Conservation (phyloP, 2,888 invertebrate species). For the Himalopsyche tibetana region DNA sequence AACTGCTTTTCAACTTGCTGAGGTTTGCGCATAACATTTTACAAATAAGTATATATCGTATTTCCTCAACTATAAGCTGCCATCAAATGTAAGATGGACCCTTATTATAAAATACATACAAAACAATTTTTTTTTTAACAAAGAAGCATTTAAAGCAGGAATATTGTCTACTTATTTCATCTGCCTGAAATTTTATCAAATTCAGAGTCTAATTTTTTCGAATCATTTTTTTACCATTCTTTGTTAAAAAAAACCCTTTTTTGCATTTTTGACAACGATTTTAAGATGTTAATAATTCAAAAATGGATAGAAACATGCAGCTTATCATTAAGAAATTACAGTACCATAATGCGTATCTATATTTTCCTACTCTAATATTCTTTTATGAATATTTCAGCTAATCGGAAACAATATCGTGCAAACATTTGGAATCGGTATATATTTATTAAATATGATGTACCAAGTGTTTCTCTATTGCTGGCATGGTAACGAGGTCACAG, state of each 20-base stretch:
- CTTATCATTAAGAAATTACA: neutral
- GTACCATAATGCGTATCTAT: neutral
- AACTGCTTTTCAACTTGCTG: conserved; percentile 52
- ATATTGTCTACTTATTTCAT: no score
- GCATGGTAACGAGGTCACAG: conserved; percentile 73
- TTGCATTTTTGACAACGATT: no score
- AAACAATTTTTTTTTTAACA: no score
- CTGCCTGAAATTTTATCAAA: no score
- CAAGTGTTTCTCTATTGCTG: conserved; percentile 75
- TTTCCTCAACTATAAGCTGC: neutral
- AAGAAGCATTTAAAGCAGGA: no score
- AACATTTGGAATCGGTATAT: conserved; percentile 71
- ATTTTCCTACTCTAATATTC: neutral
- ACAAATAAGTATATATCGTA: no score
- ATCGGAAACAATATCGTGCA: conserved; percentile 68
- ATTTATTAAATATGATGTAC: conserved; percentile 70
- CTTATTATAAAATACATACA: neutral
- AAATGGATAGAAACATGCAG: no score
- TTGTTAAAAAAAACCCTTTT: neutral
- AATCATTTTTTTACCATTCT: neutral
- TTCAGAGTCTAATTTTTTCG: neutral
- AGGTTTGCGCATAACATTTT: conserved; percentile 41
- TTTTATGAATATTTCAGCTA: conserved; percentile 66
- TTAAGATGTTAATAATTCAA: no score
- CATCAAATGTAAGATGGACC: neutral